Evolutionary conservation across 2,888 invertebrate genomes (phyloP), one percentile per base, ranked within the genome.

Genomic region (Omphaloscelis lunosa): DNA sequence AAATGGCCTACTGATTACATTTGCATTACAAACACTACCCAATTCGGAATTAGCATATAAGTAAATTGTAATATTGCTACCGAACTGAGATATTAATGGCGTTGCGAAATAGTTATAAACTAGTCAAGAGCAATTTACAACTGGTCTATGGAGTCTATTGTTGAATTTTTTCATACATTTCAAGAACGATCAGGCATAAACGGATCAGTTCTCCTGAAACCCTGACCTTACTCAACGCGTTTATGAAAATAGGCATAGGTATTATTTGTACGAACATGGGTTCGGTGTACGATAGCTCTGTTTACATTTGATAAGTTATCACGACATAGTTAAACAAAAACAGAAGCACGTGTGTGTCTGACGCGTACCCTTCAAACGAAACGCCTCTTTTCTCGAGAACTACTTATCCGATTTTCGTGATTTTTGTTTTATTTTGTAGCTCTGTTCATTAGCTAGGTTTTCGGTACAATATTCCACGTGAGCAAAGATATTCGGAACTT

Each of bases 281-380:
- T 58, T 72, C 70, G 61, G 1, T 77, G 77, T 23, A 66, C 85
- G 83, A 83, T 82, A 85, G 2, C 72, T 53, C 2, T 82, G 67
- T 83, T 85, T 85, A 81, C 77, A 27, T 59, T 45, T 72, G 83
- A 83, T 83, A 81, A 67, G 53, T 63, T 85, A 83, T 83, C 83
- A 41, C 59, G 51, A 61, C 41, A 66, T 27, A 72, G 41, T 61
- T 34, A 61, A 68, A 84, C 59, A 71, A 62, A 76, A 70, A 83
- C 77, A 81, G 48, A 59, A 53, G 66, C 82, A 83, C 82, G 66
- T 85, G 82, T 67, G n/a, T 29, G 27, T 20, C 27, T 61, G 79
- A 82, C 66, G 34, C 53, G 20, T 66, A 59, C 34, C 29, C 17
- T 75, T 81, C 45, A 81, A 58, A 17, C 15, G 53, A 39, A 48